A percentile compares a stretch with the other conserved stretches of the same genome.
These are phyloP conservation scores for Psammodynastes pulverulentus DNA, from an alignment of 2,113 vertebrate genomes.

Conservation along the genomic window DNA sequence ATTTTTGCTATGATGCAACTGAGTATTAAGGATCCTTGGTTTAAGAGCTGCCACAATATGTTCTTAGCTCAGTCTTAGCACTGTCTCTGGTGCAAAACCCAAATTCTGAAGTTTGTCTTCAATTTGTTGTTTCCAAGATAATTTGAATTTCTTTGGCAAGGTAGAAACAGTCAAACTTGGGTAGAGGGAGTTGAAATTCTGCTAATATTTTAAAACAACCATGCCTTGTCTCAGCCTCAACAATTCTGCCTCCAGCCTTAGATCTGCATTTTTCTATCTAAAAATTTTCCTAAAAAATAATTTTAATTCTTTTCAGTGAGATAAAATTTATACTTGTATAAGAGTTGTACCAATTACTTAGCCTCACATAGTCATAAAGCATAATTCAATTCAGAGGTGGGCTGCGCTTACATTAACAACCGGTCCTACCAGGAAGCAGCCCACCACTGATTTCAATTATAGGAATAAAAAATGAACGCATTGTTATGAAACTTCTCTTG, in stretches of 20 bases:
- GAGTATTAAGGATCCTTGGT: not conserved
- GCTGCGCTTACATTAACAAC: no score
- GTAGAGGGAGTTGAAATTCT: not conserved
- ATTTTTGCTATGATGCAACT: not conserved
- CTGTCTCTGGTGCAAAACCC: not conserved
- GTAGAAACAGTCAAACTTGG: not conserved
- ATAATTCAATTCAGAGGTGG: no score
- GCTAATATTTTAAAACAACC: not conserved
- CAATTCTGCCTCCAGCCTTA: not conserved
- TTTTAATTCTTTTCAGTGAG: not conserved
- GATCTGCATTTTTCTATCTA: not conserved
- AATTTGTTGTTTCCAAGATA: not conserved
- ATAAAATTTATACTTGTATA: not conserved
- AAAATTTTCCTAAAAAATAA: not conserved
- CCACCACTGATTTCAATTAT: not conserved
- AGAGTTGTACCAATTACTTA: not conserved
- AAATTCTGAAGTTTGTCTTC: not conserved
- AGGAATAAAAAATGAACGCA: not conserved
- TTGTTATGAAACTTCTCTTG: not conserved
- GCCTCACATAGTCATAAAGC: not conserved
- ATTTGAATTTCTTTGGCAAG: not conserved
- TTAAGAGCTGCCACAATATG: not conserved
- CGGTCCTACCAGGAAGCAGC: no score
- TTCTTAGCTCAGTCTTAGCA: not conserved
- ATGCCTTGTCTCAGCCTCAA: not conserved